Evolutionary conservation across 2,888 invertebrate species (phyloP), one percentile per base, ranked within the genome.

Genomic region (Papilio protenor): DNA sequence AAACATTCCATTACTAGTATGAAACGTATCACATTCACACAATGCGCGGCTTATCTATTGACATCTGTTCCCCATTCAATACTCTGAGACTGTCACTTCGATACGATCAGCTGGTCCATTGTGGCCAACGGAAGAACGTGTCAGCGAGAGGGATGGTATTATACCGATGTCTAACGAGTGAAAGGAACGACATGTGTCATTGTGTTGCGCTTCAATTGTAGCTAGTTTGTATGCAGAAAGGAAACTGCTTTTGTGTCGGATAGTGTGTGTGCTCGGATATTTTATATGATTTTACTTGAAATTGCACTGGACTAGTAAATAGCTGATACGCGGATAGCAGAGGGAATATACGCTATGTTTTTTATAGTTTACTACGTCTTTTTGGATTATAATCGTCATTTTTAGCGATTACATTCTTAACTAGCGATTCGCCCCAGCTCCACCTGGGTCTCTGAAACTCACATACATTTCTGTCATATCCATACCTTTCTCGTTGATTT

Each of bases 131-230:
- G 92, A 93, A 92, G 92, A 92, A 93, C 85, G 88, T 91, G 91
- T 93, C 93, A 91, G 83, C 80, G 87, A 92, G 89, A 83, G 90
- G 89, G 92, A 92, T 89, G 85, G 89, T 87, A 88, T 90, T 92
- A 93, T 92, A 81, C 88, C 86, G 87, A 80, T 86, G 88, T 92
- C 89, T 83, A 81, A 81, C 81, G 90, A 82, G 87, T 88, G 89
- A 92, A 91, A 89, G 88, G 90, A 91, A 86, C 86, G 90, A 91
- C 91, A 88, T 84, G 83, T 86, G 87, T 88, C 88, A 89, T 92
- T 93, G 91, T 92, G 88, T 88, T 92, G 87, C 88, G 89, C 79
- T 84, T 89, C 90, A 89, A 92, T 92, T 92, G 92, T 92, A 85
- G 85, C 81, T 90, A 90, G 87, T 92, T 92, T 91, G 90, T 91